phyloP scores from a whole-genome alignment of 2,113 vertebrate species.

The Erythrolamprus reginae region DNA sequence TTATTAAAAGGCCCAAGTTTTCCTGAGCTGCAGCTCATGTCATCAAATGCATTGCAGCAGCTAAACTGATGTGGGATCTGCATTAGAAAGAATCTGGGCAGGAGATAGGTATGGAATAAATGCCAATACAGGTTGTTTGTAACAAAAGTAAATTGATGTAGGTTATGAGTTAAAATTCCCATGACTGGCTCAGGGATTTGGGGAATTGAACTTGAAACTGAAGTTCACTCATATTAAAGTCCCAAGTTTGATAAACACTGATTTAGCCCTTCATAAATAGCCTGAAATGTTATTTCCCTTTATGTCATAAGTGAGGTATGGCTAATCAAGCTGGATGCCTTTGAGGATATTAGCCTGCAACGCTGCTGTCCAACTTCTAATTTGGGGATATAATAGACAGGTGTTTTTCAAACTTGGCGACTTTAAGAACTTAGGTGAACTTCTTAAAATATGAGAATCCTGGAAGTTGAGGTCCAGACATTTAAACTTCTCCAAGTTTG shows the following conservation, averaged over 20 bases:
- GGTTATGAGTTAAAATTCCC: not conserved
- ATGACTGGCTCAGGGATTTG: not conserved
- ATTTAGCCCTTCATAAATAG: not conserved
- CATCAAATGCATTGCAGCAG: not conserved
- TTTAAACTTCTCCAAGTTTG: not conserved
- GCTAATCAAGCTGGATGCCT: not conserved
- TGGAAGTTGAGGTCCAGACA: not conserved
- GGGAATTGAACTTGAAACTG: not conserved
- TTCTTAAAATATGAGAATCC: not conserved
- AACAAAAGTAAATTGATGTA: too few species aligned
- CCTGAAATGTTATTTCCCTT: not conserved
- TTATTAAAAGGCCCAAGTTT: not conserved
- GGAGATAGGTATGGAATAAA: not conserved
- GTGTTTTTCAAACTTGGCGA: not conserved
- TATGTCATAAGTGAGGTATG: not conserved
- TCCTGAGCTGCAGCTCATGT: not conserved
- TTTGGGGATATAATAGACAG: not conserved
- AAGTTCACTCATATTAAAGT: not conserved
- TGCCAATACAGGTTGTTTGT: not conserved
- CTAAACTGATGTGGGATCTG: not conserved
- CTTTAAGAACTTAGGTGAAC: not conserved
- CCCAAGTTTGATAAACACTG: not conserved
- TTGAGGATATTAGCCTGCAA: not conserved
- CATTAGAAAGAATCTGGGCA: not conserved
- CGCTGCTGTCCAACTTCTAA: not conserved